Conservation (phyloP, 2,113 vertebrate genomes). For the Triplophysa siluroides region DNA sequence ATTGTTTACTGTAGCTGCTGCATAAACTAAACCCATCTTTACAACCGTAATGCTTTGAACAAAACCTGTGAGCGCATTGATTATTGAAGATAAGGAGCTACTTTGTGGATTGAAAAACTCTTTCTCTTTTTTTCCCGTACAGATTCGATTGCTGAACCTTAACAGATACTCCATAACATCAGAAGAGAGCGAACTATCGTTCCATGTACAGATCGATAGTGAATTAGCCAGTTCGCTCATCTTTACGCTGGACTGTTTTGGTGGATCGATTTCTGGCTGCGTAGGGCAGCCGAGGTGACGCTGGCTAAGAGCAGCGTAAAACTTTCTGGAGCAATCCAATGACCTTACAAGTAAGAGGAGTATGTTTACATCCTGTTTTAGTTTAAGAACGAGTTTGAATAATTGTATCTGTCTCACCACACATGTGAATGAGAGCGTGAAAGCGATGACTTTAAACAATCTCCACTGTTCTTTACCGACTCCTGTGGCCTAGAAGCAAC, state of each 20-base stretch:
- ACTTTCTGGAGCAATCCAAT: conserved; percentile 36
- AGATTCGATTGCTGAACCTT: conserved; percentile 65
- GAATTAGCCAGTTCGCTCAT: conserved; percentile 76
- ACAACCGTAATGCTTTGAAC: background rate
- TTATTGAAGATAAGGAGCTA: background rate
- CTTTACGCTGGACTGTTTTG: conserved; percentile 60
- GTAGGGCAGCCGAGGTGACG: conserved; percentile 47
- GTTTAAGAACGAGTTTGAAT: conserved; percentile 11
- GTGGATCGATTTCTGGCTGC: conserved; percentile 68
- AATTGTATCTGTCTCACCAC: conserved; percentile 39
- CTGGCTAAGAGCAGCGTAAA: conserved; percentile 7
- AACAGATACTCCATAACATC: conserved; percentile 72
- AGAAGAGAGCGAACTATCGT: conserved; percentile 72
- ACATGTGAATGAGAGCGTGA: conserved; percentile 51
- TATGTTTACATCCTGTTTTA: conserved; percentile 5
- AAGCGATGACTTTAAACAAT: conserved; percentile 64
- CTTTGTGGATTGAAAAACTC: background rate
- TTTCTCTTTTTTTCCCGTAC: conserved; percentile 32
- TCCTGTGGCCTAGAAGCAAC: conserved; percentile 42
- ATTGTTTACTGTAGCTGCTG: too few species aligned
- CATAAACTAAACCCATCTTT: too few species aligned
- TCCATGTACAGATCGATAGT: conserved; percentile 75
- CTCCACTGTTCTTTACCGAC: conserved; percentile 65
- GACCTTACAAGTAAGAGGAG: conserved; percentile 25
- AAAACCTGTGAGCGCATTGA: background rate